Evolutionary conservation across 2,797 vertebrate species (phyloP).

Genomic region (Myioborus melanocephalus): DNA sequence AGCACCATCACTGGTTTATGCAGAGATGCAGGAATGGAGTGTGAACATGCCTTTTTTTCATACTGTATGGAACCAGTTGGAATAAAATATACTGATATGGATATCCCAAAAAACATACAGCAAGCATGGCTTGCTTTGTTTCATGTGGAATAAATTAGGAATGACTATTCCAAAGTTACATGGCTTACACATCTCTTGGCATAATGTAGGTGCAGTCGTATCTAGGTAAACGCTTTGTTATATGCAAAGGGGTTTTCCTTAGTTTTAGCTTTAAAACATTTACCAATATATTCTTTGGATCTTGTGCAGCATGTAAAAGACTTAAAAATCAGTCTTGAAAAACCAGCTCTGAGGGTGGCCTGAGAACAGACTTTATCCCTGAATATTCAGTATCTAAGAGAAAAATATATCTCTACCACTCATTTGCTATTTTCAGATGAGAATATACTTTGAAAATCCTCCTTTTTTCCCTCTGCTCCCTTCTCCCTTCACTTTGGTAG

Average conservation of each 20-base stretch:
- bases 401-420: neutral
- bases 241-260: neutral
- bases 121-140: rapidly evolving
- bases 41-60: neutral
- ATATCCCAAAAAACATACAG: neutral
- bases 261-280: neutral
- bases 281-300: neutral
- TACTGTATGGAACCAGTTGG: neutral
- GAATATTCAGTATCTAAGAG: neutral
- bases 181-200: neutral
- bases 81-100: neutral
- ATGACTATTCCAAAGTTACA: neutral
- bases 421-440: neutral
- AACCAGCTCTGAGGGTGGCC: neutral
- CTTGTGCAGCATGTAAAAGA: neutral
- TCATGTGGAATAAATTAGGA: neutral
- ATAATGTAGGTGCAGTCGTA: neutral
- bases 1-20: neutral
- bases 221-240: neutral
- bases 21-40: neutral
- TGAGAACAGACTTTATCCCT: neutral
- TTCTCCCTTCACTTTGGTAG: neutral
- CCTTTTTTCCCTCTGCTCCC: neutral
- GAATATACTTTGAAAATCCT: neutral
- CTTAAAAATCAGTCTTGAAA: neutral